Evolutionary conservation across 2,113 vertebrate genomes (phyloP), one percentile per base, ranked within the genome.

Genomic region (Potamarius usumacintae): DNA sequence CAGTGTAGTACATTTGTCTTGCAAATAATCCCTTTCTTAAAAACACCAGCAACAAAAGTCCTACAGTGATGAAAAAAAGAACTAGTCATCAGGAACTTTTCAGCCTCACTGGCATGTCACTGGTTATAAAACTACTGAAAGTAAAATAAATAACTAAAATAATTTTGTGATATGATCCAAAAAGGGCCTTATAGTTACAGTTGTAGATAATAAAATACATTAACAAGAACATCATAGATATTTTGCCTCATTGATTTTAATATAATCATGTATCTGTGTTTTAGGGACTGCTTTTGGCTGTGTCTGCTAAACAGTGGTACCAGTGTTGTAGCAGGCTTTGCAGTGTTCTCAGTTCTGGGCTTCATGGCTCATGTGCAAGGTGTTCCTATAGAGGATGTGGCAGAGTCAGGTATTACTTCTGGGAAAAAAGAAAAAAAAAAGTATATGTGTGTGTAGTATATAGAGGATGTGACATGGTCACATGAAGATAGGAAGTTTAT

Each of bases 321-420:
- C 83, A 96, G 96, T 52, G 1, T 96, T 0, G 92, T 95, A 0
- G 95, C 94, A 83, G 95, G 95, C 0, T 96, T 96, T 85, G 95
- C 94, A 0, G 95, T 96, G 34, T 95, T 96, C 91, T 95, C 95
- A 0, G 93, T 96, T 81, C 89, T 96, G 67, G 95, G 95, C 20
- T 96, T 96, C 91, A 96, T 96, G 95, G 92, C 95, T n/a, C 88
- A 94, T 12, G 87, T 95, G 82, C 94, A 95, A 79, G 93, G 93
- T 0, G 88, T 92, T 76, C 88, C 94, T 30, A 93, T 96, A 22
- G 92, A 89, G 57, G 89, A 94, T 7, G 96, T 96, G 77, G 95
- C 96, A 0, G 95, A 95, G 84, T 95, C 95, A 91, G 96, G 95
- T 96, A 94, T 63, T 57, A 79, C 53, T 27, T 71, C 9, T n/a